phyloP scores from a whole-genome alignment of 2,888 invertebrate genomes.

The Ceramica pisi region DNA sequence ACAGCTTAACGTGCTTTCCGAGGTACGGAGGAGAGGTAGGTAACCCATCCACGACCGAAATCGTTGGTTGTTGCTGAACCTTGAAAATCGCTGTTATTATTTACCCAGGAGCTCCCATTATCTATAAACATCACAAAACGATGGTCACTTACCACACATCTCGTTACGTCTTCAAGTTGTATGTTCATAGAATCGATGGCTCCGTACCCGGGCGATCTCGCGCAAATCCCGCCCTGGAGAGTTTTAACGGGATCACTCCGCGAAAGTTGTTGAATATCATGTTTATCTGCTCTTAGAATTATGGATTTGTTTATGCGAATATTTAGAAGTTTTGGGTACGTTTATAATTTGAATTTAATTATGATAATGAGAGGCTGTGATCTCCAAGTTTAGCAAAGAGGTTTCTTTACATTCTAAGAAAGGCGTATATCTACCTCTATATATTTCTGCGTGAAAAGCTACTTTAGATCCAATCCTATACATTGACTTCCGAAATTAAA shows the following conservation, averaged over 20 bases:
- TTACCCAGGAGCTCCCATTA: too few species aligned
- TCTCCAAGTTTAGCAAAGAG: not conserved
- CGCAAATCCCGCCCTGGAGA: conserved; percentile 51
- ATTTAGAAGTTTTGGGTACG: conserved; percentile 35
- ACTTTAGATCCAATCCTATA: too few species aligned
- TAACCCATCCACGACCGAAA: too few species aligned
- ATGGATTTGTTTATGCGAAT: conserved; percentile 46
- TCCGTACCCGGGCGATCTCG: conserved; percentile 46
- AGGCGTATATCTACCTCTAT: too few species aligned
- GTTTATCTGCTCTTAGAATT: conserved; percentile 49
- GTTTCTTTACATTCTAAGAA: not conserved
- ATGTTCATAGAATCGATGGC: conserved; percentile 62
- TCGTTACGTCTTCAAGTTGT: conserved; percentile 60
- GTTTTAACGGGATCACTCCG: conserved; percentile 62
- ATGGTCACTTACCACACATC: conserved; percentile 55
- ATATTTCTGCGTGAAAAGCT: too few species aligned
- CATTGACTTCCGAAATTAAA: too few species aligned
- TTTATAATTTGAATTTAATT: conserved; percentile 34
- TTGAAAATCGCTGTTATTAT: too few species aligned
- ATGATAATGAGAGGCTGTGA: not conserved
- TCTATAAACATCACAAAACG: conserved; percentile 9
- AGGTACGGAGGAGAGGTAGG: too few species aligned
- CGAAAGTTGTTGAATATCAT: conserved; percentile 63
- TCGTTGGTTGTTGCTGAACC: too few species aligned
- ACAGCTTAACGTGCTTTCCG: too few species aligned